These are phyloP conservation scores for Strix uralensis DNA, from an alignment of 2,113 vertebrate genomes.

Conservation along the genomic window DNA sequence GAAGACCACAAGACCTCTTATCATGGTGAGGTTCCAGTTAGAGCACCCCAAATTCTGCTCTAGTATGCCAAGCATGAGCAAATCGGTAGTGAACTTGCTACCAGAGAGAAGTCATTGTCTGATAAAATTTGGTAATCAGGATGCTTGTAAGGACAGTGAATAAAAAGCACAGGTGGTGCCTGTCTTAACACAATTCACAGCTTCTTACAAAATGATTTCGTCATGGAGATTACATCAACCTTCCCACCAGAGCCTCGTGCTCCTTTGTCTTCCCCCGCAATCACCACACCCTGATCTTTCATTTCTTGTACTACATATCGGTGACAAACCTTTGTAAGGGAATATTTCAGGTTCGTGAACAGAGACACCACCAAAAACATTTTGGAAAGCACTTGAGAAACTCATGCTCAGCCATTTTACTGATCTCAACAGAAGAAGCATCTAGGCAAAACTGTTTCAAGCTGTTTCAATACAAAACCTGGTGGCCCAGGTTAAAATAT, in stretches of 20 bases:
- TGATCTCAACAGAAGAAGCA: not conserved
- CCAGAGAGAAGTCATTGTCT: not conserved
- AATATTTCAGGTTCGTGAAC: not conserved
- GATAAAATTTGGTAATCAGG: not conserved
- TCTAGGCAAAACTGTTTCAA: not conserved
- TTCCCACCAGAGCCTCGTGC: not conserved
- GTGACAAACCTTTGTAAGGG: not conserved
- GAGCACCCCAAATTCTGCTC: not conserved
- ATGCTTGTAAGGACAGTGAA: not conserved
- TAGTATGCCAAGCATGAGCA: not conserved
- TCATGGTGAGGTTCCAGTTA: not conserved
- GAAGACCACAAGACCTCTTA: not conserved
- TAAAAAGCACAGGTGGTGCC: rapidly evolving
- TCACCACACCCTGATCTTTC: not conserved
- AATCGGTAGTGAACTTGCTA: not conserved
- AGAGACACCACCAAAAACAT: not conserved
- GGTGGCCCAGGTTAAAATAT: not conserved
- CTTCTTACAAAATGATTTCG: not conserved
- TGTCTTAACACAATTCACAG: not conserved
- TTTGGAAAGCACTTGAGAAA: not conserved
- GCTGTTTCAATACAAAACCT: not conserved
- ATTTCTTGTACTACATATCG: not conserved
- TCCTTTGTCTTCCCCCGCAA: not conserved
- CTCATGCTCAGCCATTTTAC: not conserved
- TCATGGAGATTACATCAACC: not conserved